Percentiles rank a stretch among this genome's conserved stretches.
phyloP scores from a whole-genome alignment of 2,888 invertebrate genomes.

The Melanophora roralis region DNA sequence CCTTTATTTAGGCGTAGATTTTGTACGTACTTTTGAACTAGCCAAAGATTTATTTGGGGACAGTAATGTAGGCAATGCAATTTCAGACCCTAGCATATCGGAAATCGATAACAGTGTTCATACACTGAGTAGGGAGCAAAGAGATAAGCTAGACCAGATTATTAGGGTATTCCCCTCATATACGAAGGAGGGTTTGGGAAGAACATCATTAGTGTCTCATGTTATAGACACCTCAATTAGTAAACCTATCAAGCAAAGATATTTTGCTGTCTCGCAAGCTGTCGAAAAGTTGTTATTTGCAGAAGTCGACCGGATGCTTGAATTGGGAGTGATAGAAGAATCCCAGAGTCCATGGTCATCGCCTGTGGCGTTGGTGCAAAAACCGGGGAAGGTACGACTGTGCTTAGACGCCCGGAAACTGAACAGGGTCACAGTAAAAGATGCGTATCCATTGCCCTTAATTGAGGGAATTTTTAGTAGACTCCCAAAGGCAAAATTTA shows the following conservation, averaged over 20 bases:
- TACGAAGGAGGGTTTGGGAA: neutral
- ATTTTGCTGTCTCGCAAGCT: neutral
- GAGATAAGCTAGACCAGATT: neutral
- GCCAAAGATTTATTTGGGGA: neutral
- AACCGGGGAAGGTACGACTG: constrained; percentile 27
- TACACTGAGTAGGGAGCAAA: neutral
- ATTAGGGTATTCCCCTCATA: neutral
- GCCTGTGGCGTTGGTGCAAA: constrained; percentile 5
- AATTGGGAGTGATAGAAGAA: constrained; percentile 17
- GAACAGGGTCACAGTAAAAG: neutral
- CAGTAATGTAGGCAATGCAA: too few species aligned
- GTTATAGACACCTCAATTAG: neutral
- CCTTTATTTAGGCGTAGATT: neutral
- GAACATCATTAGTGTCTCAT: neutral
- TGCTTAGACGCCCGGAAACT: constrained; percentile 12
- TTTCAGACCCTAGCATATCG: neutral
- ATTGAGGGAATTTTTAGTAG: constrained; percentile 4
- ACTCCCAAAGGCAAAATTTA: constrained; percentile 2
- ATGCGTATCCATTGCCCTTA: neutral
- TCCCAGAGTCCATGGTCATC: constrained; percentile 15
- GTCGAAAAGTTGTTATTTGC: neutral
- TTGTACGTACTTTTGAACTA: neutral
- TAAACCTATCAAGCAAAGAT: neutral
- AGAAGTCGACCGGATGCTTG: neutral
- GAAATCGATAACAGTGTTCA: neutral